A percentile compares a stretch with the other conserved stretches of the same genome.
These are phyloP conservation scores for Meandrina meandrites DNA, from an alignment of 92 coral and sea anemone species.

Conservation along the genomic window DNA sequence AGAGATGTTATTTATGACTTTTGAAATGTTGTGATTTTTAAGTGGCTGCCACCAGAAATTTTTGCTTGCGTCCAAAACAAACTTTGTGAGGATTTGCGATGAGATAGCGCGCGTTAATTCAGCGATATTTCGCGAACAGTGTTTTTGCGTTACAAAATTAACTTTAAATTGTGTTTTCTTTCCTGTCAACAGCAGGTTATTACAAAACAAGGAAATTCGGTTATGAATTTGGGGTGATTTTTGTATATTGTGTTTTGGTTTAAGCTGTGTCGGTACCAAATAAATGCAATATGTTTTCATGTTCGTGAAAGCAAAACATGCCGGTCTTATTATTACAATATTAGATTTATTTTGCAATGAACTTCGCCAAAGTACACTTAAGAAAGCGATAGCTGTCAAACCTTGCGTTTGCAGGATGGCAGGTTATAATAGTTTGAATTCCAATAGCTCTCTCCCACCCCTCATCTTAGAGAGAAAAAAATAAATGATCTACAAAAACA, in stretches of 20 bases:
- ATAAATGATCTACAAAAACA: neutral
- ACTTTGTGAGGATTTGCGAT: neutral
- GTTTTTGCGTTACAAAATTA: neutral
- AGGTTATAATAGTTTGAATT: neutral
- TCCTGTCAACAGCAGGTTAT: neutral
- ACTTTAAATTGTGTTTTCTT: neutral
- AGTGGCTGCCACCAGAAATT: conserved; percentile 2
- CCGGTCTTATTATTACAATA: neutral
- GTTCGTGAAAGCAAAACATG: neutral
- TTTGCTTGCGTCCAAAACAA: neutral
- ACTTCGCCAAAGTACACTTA: neutral
- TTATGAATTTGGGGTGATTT: neutral
- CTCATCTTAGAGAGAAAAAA: neutral
- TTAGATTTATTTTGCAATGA: neutral
- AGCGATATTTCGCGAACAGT: neutral
- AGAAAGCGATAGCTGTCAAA: neutral
- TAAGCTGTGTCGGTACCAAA: neutral
- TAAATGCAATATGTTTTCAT: neutral
- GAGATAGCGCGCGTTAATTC: neutral
- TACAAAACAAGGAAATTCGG: conserved; percentile 5
- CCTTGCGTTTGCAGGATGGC: neutral
- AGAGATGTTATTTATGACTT: neutral
- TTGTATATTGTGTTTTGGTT: neutral
- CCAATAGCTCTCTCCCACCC: neutral
- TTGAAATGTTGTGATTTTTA: conserved; percentile 24